Percentiles rank a stretch among this genome's conserved stretches.
These are phyloP conservation scores for Drosophila novamexicana DNA, from an alignment of 1,140 invertebrate species.

Conservation along the genomic window DNA sequence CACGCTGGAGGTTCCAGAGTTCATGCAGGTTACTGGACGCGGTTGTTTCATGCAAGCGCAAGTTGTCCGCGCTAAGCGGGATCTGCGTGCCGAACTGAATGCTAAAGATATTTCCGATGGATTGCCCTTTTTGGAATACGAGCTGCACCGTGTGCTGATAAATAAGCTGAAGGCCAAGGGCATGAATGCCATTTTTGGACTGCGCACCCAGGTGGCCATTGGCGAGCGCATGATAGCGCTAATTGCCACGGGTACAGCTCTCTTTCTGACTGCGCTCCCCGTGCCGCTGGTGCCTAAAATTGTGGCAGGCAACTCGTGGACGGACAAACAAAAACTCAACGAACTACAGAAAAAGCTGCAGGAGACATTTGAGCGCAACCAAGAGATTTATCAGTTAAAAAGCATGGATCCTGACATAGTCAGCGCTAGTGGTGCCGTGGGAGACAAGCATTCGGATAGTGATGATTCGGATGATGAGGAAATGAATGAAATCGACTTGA, in stretches of 20 bases:
- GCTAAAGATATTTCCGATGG: slow-evolving; percentile 97
- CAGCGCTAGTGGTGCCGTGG: slow-evolving; percentile 3
- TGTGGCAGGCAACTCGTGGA: slow-evolving; percentile 87
- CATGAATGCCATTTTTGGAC: slow-evolving; percentile 96
- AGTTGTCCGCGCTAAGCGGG: slow-evolving; percentile 91
- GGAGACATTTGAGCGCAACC: slow-evolving; percentile 89
- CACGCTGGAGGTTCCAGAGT: slow-evolving; percentile 93
- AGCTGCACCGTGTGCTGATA: slow-evolving; percentile 95
- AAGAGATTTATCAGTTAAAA: slow-evolving; percentile 89
- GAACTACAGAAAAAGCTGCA: slow-evolving; percentile 88
- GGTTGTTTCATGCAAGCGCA: slow-evolving; percentile 92
- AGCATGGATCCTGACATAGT: slow-evolving; percentile 74
- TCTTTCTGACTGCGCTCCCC: slow-evolving; percentile 91
- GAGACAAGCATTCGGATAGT: slow-evolving; percentile 85
- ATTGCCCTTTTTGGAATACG: slow-evolving; percentile 97
- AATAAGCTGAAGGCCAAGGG: slow-evolving; percentile 96
- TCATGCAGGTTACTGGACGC: slow-evolving; percentile 89
- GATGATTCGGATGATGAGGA: slow-evolving; percentile 92
- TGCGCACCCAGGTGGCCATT: slow-evolving; percentile 93
- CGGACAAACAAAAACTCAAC: slow-evolving; percentile 87
- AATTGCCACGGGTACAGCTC: slow-evolving; percentile 94
- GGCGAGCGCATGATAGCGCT: slow-evolving; percentile 95
- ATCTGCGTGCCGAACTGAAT: slow-evolving; percentile 92
- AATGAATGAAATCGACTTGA: slow-evolving; percentile 90
- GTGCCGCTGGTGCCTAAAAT: slow-evolving; percentile 89